Base-by-base conservation (phyloP, 2,888 invertebrate genomes). In the Protodeltote pygarga region DNA sequence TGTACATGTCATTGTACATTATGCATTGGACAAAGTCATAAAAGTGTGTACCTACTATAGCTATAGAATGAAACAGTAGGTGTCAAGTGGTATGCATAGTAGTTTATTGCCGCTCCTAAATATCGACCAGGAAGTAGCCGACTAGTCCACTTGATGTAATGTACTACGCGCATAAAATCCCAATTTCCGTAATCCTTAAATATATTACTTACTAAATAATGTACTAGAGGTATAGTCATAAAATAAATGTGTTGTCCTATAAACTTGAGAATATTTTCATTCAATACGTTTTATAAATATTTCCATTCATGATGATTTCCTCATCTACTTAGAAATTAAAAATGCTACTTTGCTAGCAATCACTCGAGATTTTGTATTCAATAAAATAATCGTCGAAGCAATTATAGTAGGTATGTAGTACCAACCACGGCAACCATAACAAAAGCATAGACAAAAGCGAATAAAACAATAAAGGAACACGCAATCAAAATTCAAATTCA, bases 401-500 rank as follows among this genome's bases (percentile, higher is more conserved):
- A 67, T 71, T 65, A 61, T 52, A 53, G 49, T 34, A 51, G 46
- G n/a, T 64, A 54, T 54, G 48, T 58, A 48, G 52, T 46, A 58
- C 32, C 33, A n/a, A n/a, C 51, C 48, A n/a, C n/a, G n/a, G n/a
- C n/a, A n/a, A n/a, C n/a, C n/a, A n/a, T n/a, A 51, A 65, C 61
- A 65, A 69, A 57, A 55, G 44, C 44, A 61, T 54, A 72, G 73
- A 85, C 81, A 87, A 87, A 81, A 79, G 81, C 59, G 60, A 75
- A 75, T 78, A 77, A 82, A 87, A 87, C 80, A 86, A 87, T 80
- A 73, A 73, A 71, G 72, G 74, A 73, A 81, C 81, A 79, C 65
- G 81, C 81, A 84, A 87, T 87, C 79, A 82, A 81, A 83, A 85
- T 83, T 85, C 77, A 81, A 83, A 85, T 83, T 85, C 77, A 69